These are phyloP conservation scores for Orchestes rusci DNA, from an alignment of 2,888 invertebrate genomes.

Conservation along the genomic window DNA sequence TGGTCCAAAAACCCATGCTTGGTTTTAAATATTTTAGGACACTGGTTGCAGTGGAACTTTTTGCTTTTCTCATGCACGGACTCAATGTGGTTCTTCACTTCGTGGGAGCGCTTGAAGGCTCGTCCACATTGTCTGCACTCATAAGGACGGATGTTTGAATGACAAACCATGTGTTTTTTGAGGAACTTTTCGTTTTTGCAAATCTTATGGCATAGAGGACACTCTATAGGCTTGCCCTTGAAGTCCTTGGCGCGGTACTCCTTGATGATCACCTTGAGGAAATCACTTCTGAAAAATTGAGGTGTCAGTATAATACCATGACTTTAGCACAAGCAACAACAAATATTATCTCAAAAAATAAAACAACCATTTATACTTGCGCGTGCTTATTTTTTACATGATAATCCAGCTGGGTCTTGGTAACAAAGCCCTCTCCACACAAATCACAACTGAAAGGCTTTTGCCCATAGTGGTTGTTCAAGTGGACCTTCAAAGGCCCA, in stretches of 20 bases:
- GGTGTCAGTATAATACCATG: too few relatives aligned
- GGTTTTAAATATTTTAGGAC: conserved; percentile 48
- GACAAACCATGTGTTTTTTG: conserved; percentile 18
- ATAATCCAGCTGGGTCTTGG: conserved; percentile 25
- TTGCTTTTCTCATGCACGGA: conserved; percentile 18
- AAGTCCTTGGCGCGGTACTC: conserved; percentile 1
- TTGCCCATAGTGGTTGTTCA: conserved; percentile 32
- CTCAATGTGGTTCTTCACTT: conserved; percentile 30
- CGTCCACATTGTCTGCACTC: conserved; percentile 41
- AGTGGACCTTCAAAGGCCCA: conserved; percentile 16
- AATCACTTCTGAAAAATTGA: conserved; percentile 12
- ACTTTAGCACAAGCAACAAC: neutral
- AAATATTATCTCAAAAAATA: neutral
- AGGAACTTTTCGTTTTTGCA: conserved; percentile 11
- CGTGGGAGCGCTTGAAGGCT: conserved; percentile 35
- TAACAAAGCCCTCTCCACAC: conserved; percentile 33
- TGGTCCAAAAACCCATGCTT: conserved; percentile 43
- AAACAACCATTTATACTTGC: conserved; percentile 3
- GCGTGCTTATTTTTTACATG: conserved; percentile 14
- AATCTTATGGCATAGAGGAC: conserved; percentile 11
- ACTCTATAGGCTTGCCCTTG: conserved; percentile 9
- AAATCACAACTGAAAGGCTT: conserved; percentile 33
- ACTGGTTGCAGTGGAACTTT: conserved; percentile 45
- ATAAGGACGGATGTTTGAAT: conserved; percentile 29
- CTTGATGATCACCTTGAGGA: conserved; percentile 1